Evolutionary conservation across 2,888 invertebrate genomes (phyloP).

Genomic region (Metopia argyrocephala): DNA sequence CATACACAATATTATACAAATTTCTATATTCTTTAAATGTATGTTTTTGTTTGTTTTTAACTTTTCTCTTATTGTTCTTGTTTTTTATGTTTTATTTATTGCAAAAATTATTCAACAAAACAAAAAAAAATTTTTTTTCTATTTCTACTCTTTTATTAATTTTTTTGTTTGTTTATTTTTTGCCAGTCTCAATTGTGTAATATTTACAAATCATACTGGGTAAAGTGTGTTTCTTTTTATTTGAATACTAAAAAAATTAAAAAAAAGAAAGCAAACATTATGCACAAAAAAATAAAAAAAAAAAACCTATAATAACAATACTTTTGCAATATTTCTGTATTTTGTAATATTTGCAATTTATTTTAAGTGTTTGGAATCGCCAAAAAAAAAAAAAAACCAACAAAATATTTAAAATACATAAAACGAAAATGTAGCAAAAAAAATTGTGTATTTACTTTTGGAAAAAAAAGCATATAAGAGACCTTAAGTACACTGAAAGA

Average conservation of each 20-base stretch:
- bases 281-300: conserved; percentile 3
- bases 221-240: not conserved
- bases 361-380: conserved; percentile 33
- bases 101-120: conserved; percentile 8
- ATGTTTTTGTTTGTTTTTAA: not conserved
- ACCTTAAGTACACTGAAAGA: conserved; percentile 43
- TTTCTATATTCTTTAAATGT: not conserved
- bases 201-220: conserved; percentile 55
- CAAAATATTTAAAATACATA: not conserved
- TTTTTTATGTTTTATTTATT: not conserved
- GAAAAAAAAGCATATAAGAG: not conserved
- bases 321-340: not conserved
- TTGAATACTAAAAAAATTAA: not conserved
- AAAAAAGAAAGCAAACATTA: conserved; percentile 4
- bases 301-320: not conserved
- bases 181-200: conserved; percentile 41
- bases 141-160: not conserved
- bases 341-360: conserved; percentile 45
- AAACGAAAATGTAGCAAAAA: conserved; percentile 27
- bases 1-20: not conserved
- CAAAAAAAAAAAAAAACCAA: conserved; percentile 1
- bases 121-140: conserved; percentile 2
- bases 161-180: not conserved
- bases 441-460: conserved; percentile 15
- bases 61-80: too few relatives aligned